Base-by-base conservation (phyloP, 2,113 vertebrate species). In the Tetrax tetrax region DNA sequence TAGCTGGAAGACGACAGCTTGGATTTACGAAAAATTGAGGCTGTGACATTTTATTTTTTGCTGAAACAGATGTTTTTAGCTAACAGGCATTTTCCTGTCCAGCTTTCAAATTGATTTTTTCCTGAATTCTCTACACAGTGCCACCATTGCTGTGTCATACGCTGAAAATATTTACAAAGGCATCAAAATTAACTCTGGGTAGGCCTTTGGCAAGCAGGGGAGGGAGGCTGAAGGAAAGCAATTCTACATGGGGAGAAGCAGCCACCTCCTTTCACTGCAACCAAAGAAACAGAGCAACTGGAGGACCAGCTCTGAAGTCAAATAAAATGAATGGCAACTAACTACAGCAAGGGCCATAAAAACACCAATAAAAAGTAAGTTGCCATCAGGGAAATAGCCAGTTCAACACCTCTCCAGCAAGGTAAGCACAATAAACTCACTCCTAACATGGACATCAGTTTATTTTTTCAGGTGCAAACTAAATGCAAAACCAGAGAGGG, bases 381-480 rank as follows among this genome's bases (percentile, higher is more conserved):
- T 96, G 83, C 83, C 91, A 47, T 89, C 75, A 84, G 94, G 89
- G 81, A 96, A 94, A 87, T 60, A 65, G 47, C 43, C 61, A 33
- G 83, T 64, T 95, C 93, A 56, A 69, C 80, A 92, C 65, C 51
- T 75, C 64, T 83, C 47, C 83, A 89, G 88, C 56, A 87, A 93
- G 68, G 69, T 71, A 96, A 84, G 76, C 72, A 43, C 68, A 89
- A 96, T 89, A 82, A 96, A 93, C 77, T 96, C 64, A 83, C 72
- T 89, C 77, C 53, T 65, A 68, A 60, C 60, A 64, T 0, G 7
- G 80, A 89, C 60, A 91, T 12, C 35, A 47, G 56, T 84, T 92
- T 89, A 54, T 97, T 96, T 89, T 89, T 84, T 89, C 95, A 97
- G 94, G 91, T 96, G 94, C 83, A 64, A 78, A 56, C 37, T 71